phyloP scores from a whole-genome alignment of 2,113 vertebrate genomes.

The Petaurus breviceps region DNA sequence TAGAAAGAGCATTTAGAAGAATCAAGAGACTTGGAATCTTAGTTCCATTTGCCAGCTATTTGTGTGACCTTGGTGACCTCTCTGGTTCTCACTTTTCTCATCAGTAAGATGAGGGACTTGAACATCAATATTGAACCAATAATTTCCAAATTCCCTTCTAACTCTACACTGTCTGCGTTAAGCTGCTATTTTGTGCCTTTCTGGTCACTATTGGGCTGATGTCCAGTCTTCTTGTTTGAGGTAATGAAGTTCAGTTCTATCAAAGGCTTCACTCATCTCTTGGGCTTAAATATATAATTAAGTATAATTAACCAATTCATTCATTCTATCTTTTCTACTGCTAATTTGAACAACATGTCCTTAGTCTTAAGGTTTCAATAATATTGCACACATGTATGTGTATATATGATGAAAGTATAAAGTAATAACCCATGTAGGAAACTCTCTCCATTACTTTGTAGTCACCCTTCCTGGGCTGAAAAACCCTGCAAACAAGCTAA shows the following conservation, averaged over 20 bases:
- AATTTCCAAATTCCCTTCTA: not conserved
- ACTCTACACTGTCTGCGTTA: not conserved
- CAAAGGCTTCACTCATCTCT: not conserved
- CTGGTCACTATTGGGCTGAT: not conserved
- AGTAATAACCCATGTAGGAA: not conserved
- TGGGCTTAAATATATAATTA: not conserved
- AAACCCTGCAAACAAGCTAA: not conserved
- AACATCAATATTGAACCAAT: not conserved
- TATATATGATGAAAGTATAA: not conserved
- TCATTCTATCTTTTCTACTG: not conserved
- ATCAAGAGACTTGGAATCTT: not conserved
- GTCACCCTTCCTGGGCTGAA: not conserved
- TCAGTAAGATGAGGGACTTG: not conserved
- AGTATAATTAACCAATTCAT: not conserved
- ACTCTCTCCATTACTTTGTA: not conserved
- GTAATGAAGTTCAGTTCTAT: not conserved
- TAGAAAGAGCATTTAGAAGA: not conserved
- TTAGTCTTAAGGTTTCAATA: not conserved
- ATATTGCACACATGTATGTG: not conserved
- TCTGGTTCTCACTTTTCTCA: not conserved
- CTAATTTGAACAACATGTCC: not conserved
- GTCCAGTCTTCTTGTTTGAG: not conserved
- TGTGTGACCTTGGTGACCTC: not conserved
- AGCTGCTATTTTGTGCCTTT: not conserved
- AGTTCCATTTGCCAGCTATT: not conserved